A percentile compares a stretch with the other conserved stretches of the same genome.
These are phyloP conservation scores for Rhizoglyphus robini DNA, from an alignment of 1,140 invertebrate genomes.

Conservation along the genomic window DNA sequence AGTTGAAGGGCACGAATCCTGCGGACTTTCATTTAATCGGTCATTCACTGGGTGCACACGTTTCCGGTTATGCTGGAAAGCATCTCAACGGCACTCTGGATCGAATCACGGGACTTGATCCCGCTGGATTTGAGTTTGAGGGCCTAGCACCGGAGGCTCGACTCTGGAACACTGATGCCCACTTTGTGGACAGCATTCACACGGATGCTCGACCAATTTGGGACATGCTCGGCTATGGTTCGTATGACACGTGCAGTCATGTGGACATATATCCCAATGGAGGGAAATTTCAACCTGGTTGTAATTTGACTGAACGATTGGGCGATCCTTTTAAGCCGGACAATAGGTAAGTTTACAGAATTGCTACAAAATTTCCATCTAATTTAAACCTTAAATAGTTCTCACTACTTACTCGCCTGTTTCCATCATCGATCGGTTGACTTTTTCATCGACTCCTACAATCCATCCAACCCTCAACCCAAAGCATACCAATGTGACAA, in stretches of 20 bases:
- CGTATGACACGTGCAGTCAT: constrained; percentile 34
- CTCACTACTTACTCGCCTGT: constrained; percentile 61
- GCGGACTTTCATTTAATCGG: constrained; percentile 52
- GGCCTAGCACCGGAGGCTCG: constrained; percentile 41
- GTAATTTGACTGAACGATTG: constrained; percentile 37
- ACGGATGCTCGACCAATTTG: constrained; percentile 51
- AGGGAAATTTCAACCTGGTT: constrained; percentile 54
- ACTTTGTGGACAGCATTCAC: constrained; percentile 61
- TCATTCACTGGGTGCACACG: constrained; percentile 25
- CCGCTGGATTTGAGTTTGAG: constrained; percentile 53
- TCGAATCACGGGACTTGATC: constrained; percentile 48
- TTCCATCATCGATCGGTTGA: constrained; percentile 74
- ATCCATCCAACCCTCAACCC: constrained; percentile 27
- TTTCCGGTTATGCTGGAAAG: constrained; percentile 24
- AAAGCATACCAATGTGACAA: constrained; percentile 26
- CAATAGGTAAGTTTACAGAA: constrained; percentile 28
- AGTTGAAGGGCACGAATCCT: not conserved
- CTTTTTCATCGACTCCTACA: constrained; percentile 65
- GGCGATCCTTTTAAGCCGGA: constrained; percentile 11
- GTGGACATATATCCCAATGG: constrained; percentile 61
- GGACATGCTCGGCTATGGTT: constrained; percentile 42
- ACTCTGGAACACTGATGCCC: constrained; percentile 49
- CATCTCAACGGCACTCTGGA: constrained; percentile 24
- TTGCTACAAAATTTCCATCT: not conserved
- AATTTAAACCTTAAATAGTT: constrained; percentile 30